phyloP scores from a whole-genome alignment of 2,888 invertebrate species.

The Drosophila anomalipes region DNA sequence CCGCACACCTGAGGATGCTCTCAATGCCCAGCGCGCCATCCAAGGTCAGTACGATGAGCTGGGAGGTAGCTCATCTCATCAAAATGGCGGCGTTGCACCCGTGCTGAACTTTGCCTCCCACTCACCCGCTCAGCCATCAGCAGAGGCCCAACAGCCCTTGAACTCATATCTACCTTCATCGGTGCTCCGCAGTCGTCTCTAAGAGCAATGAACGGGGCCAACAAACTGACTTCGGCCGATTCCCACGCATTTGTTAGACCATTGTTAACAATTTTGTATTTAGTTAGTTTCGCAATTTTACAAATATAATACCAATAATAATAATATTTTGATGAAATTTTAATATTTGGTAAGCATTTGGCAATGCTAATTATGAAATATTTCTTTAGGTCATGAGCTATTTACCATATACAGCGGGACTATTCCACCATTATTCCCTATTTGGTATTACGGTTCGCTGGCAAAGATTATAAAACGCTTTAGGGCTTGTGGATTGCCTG shows the following conservation, averaged over 20 bases:
- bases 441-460: conserved; percentile 26
- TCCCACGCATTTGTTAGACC: conserved; percentile 48
- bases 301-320: conserved; percentile 32
- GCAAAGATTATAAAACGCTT: conserved; percentile 66
- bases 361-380: conserved; percentile 39
- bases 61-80: conserved; percentile 68
- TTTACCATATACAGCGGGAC: conserved; percentile 55
- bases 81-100: conserved; percentile 80
- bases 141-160: conserved; percentile 43
- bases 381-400: conserved; percentile 49
- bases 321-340: conserved; percentile 19
- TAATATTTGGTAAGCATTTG: conserved; percentile 18
- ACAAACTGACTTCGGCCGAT: conserved; percentile 40
- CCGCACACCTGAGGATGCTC: conserved; percentile 82
- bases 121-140: conserved; percentile 40
- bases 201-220: conserved; percentile 33
- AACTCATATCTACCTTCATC: conserved; percentile 76
- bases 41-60: conserved; percentile 80
- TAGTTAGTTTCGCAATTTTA: conserved; percentile 54
- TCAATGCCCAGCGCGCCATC: conserved; percentile 80
- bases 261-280: conserved; percentile 48
- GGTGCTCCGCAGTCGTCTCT: conserved; percentile 67
- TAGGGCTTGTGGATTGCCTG: not conserved
- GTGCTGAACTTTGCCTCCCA: conserved; percentile 79
- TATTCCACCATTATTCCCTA: conserved; percentile 33